Base-by-base conservation (phyloP, 1,140 invertebrate genomes). In the Bombus polaris region DNA sequence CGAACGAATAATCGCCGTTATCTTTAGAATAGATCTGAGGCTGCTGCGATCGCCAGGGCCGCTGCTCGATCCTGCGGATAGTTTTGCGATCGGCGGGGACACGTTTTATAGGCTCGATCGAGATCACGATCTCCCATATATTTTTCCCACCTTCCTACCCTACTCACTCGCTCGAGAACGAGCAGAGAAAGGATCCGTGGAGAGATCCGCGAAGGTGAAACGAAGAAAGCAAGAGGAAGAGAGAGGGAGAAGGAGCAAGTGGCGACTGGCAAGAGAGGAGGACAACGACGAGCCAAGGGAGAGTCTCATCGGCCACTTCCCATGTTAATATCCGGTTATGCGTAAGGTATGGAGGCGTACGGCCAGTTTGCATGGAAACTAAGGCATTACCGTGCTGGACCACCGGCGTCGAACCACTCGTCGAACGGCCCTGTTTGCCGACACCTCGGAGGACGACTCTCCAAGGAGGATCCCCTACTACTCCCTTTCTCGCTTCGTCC, bases 301-400 rank as follows among this genome's bases (percentile, higher is more conserved):
- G 78, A 80, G 76, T 87, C 83, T 89, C 93, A 91, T 94, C 89
- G 93, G 94, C 93, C 93, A 94, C 90, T 94, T 94, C 94, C 93
- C 93, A 94, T 94, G 93, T 93, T 94, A 94, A 94, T 94, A 93
- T 93, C 93, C 92, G 94, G 93, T 94, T 94, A 94, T 94, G 93
- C 91, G 93, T 94, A 94, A 94, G 93, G 93, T 94, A 94, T 94
- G 93, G 93, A 94, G 93, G 93, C 94, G 93, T 93, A 94, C 91
- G 92, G 93, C 89, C 93, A 92, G 93, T 94, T 94, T 94, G 93
- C 93, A 94, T 94, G 93, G 94, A 94, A 94, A 94, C 93, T 94
- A 93, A 94, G 93, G 93, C 93, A 94, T 94, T 94, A 94, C 90
- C 90, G 86, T 82, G 80, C 81, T 83, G 93, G 94, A 94, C 94